Conservation (phyloP, 1,140 invertebrate species). For the Agrypnia vestita region DNA sequence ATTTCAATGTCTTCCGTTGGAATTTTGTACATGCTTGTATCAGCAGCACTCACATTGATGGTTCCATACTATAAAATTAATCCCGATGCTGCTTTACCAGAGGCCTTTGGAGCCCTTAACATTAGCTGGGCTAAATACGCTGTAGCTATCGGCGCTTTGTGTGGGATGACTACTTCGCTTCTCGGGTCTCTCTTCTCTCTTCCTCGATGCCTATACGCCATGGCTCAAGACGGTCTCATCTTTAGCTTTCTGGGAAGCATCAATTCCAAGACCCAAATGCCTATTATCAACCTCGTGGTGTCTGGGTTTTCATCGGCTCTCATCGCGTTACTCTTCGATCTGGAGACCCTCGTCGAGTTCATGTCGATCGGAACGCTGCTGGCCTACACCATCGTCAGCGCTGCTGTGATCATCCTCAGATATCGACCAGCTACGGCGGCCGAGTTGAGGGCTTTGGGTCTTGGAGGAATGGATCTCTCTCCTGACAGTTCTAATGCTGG, state of each 20-base stretch:
- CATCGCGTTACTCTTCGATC: slow-evolving; percentile 90
- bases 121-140: slow-evolving; percentile 90
- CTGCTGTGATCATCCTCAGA: slow-evolving; percentile 89
- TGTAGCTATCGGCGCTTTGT: slow-evolving; percentile 89
- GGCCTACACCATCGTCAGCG: slow-evolving; percentile 93
- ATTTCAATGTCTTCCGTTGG: slow-evolving; percentile 87
- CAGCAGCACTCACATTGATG: slow-evolving; percentile 87
- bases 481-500: slow-evolving; percentile 73
- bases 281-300: slow-evolving; percentile 84
- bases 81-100: slow-evolving; percentile 87
- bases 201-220: slow-evolving; percentile 89
- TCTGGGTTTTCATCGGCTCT: slow-evolving; percentile 85
- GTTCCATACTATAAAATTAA: slow-evolving; percentile 85
- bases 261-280: slow-evolving; percentile 86
- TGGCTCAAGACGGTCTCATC: slow-evolving; percentile 90
- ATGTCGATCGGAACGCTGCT: slow-evolving; percentile 94
- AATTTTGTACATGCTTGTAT: slow-evolving; percentile 86
- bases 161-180: slow-evolving; percentile 91
- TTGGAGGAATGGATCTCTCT: slow-evolving; percentile 67
- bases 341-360: slow-evolving; percentile 93
- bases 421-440: slow-evolving; percentile 77
- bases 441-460: slow-evolving; percentile 68
- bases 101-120: slow-evolving; percentile 84
- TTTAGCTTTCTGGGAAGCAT: slow-evolving; percentile 86
- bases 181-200: slow-evolving; percentile 89